These are phyloP conservation scores for Typhlichthys subterraneus DNA, from an alignment of 2,797 vertebrate genomes.

Conservation along the genomic window DNA sequence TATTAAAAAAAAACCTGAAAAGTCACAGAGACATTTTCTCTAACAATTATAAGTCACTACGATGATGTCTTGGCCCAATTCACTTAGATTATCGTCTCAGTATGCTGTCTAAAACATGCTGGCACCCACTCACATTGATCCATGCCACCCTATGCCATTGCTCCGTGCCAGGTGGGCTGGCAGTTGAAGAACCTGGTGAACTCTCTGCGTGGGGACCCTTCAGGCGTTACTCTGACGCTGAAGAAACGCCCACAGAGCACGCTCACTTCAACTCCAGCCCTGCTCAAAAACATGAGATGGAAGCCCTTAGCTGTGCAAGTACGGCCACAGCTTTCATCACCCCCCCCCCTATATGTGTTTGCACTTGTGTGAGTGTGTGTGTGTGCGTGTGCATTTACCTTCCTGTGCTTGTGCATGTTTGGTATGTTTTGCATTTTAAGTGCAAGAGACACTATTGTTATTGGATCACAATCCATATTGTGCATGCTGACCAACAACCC, in stretches of 20 bases:
- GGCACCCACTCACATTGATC: neutral
- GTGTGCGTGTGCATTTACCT: conserved; percentile 8
- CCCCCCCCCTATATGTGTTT: conserved; percentile 7
- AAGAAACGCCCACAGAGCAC: conserved; percentile 93
- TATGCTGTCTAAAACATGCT: neutral
- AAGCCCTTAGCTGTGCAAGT: conserved; percentile 91
- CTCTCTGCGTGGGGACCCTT: conserved; percentile 87
- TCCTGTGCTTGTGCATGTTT: conserved; percentile 28
- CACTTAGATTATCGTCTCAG: no score
- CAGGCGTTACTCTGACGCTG: conserved; percentile 88
- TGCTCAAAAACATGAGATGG: conserved; percentile 93
- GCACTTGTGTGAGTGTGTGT: conserved; percentile 23
- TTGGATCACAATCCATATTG: no score
- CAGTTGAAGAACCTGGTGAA: conserved; percentile 92
- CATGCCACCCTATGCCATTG: conserved; percentile 10
- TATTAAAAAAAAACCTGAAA: no score
- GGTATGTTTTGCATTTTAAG: no score
- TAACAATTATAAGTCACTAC: no score
- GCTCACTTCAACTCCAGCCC: conserved; percentile 87
- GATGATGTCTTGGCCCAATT: no score
- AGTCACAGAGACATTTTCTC: no score
- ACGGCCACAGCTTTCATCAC: conserved; percentile 30
- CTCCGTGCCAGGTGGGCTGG: conserved; percentile 85
- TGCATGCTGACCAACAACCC: no score
- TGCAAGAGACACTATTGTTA: no score